Conservation (phyloP, 1,140 invertebrate genomes). For the Caenorhabditis latens region DNA sequence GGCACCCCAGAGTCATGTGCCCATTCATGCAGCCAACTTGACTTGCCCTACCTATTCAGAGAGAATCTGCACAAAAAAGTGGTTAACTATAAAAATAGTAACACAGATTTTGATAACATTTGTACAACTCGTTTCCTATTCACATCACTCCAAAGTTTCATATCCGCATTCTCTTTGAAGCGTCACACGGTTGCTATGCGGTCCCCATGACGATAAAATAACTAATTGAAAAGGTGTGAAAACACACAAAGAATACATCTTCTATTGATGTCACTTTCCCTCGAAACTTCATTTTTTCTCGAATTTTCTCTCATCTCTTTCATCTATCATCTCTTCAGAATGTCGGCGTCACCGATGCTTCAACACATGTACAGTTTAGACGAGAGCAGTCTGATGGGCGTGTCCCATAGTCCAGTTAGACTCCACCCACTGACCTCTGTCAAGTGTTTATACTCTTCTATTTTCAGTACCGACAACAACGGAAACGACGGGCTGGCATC, state of each 20-base stretch:
- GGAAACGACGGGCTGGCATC: slow-evolving; percentile 59
- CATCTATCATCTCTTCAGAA: not conserved
- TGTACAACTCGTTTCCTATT: no score
- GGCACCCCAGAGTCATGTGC: no score
- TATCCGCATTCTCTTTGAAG: no score
- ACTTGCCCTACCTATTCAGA: no score
- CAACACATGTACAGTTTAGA: slow-evolving; percentile 63
- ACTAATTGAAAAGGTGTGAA: not conserved
- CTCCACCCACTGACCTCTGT: not conserved
- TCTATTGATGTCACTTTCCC: not conserved
- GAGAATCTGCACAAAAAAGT: no score
- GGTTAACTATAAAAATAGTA: no score
- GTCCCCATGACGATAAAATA: not conserved
- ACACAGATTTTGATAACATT: no score
- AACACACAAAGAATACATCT: not conserved
- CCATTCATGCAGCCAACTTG: no score
- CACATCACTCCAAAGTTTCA: no score
- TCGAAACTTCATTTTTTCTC: not conserved
- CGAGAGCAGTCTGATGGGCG: slow-evolving; percentile 51
- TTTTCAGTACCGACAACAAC: slow-evolving; percentile 61
- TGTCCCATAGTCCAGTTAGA: slow-evolving; percentile 43
- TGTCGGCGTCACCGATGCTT: slow-evolving; percentile 50
- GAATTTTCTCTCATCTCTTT: not conserved
- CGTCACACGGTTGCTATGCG: no score
- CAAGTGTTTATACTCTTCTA: not conserved